These are phyloP conservation scores for Achroia grisella DNA, from an alignment of 1,140 invertebrate genomes.

Conservation along the genomic window DNA sequence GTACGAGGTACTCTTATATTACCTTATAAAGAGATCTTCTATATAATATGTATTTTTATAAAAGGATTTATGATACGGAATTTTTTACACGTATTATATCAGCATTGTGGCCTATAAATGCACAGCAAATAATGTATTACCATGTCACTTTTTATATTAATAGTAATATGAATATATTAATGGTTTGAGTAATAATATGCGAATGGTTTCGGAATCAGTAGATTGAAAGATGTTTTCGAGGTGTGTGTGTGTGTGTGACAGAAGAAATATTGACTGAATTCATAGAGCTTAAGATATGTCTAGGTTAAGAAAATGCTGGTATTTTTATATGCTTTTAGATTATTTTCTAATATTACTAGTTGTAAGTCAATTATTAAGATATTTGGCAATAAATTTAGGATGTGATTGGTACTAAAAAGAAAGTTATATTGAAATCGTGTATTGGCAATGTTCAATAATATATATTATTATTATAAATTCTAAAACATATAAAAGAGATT, in stretches of 20 bases:
- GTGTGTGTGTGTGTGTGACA: neutral
- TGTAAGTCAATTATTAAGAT: conserved; percentile 36
- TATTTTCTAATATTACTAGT: conserved; percentile 16
- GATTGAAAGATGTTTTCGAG: too few relatives aligned
- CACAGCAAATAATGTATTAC: too few relatives aligned
- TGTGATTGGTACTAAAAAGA: conserved; percentile 34
- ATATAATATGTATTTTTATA: too few relatives aligned
- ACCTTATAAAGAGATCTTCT: too few relatives aligned
- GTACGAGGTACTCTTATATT: too few relatives aligned
- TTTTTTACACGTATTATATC: too few relatives aligned
- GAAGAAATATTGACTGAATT: conserved; percentile 28
- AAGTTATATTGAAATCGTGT: conserved; percentile 7
- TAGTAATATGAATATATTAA: too few relatives aligned
- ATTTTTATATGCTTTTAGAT: conserved; percentile 36
- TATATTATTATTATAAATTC: conserved; percentile 13
- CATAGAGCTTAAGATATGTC: conserved; percentile 35
- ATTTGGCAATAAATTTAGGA: conserved; percentile 46
- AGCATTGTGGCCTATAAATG: too few relatives aligned
- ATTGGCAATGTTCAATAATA: neutral
- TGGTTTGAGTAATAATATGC: too few relatives aligned
- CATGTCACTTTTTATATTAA: too few relatives aligned
- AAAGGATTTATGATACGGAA: too few relatives aligned
- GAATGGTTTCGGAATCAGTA: too few relatives aligned
- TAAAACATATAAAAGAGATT: conserved; percentile 15
- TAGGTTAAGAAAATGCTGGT: conserved; percentile 19